phyloP scores from a whole-genome alignment of 2,888 invertebrate species.

The Pyrocoelia pectoralis region DNA sequence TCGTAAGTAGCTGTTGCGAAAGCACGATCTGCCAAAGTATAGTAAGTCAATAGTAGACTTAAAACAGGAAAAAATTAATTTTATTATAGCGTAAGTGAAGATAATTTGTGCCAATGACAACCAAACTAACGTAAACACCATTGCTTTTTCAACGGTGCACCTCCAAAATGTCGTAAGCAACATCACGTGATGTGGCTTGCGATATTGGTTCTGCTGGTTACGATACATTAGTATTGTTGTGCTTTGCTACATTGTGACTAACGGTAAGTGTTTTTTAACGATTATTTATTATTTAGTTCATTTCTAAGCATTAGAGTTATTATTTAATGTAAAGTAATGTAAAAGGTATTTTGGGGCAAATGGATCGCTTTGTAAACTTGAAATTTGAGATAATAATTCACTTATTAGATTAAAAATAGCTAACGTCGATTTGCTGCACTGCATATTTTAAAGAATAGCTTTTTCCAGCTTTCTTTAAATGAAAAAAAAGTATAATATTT shows the following conservation, averaged over 20 bases:
- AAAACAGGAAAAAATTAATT: not conserved
- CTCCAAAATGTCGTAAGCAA: not conserved
- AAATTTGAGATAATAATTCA: not conserved
- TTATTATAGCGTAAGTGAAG: not conserved
- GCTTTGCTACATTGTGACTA: constrained; percentile 3
- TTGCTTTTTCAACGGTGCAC: no score
- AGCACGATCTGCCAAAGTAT: not conserved
- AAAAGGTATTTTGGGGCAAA: not conserved
- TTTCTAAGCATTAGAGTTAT: constrained; percentile 3
- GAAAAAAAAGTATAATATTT: no score
- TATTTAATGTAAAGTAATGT: not conserved
- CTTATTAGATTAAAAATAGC: no score
- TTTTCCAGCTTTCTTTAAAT: no score
- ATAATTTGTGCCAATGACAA: not conserved
- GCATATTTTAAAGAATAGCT: no score
- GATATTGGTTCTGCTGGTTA: not conserved
- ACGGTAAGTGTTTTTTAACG: not conserved
- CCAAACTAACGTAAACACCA: no score
- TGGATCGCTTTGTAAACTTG: not conserved
- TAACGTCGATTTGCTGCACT: no score
- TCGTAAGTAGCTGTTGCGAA: constrained; percentile 1
- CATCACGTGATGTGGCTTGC: not conserved
- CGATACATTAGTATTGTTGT: constrained; percentile 3
- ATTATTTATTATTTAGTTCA: not conserved
- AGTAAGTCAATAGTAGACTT: not conserved